phyloP scores from a whole-genome alignment of 2,888 invertebrate species.

The Caenorhabditis doughertyi region DNA sequence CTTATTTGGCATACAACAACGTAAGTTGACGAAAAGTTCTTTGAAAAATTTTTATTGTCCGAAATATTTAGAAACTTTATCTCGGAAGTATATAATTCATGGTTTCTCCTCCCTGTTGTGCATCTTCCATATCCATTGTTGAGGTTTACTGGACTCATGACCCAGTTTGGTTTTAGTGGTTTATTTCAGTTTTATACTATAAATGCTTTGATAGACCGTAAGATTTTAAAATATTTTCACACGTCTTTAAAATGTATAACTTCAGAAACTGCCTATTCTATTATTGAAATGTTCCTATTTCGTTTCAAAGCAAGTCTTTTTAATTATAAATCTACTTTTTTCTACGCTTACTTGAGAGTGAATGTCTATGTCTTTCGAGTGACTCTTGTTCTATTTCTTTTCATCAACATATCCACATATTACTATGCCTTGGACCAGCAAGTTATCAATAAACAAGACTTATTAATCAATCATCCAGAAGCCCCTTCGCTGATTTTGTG shows the following conservation, averaged over 20 bases:
- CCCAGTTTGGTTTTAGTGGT: conserved; percentile 30
- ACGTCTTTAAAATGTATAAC: background rate
- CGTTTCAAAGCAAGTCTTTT: conserved; percentile 32
- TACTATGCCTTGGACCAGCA: conserved; percentile 7
- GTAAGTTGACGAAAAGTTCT: background rate
- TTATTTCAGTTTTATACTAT: conserved; percentile 31
- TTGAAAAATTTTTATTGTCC: background rate
- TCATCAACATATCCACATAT: conserved; percentile 8
- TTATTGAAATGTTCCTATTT: conserved; percentile 45
- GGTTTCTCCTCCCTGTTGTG: conserved; percentile 33
- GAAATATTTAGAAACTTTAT: conserved; percentile 10
- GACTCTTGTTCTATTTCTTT: background rate
- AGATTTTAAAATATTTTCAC: background rate
- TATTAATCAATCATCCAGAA: conserved; percentile 6
- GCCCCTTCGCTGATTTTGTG: conserved; percentile 20
- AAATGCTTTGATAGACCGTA: conserved; percentile 32
- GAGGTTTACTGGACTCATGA: conserved; percentile 37
- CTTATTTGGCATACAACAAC: conserved; percentile 33
- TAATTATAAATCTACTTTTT: conserved; percentile 14
- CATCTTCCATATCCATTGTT: conserved; percentile 29
- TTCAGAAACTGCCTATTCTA: conserved; percentile 38
- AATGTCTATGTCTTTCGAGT: conserved; percentile 22
- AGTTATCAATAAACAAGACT: conserved; percentile 8
- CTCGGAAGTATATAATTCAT: conserved; percentile 27
- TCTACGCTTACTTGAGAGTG: conserved; percentile 26